Conservation (phyloP, 2,113 vertebrate species). For the Cochlearius cochlearius region DNA sequence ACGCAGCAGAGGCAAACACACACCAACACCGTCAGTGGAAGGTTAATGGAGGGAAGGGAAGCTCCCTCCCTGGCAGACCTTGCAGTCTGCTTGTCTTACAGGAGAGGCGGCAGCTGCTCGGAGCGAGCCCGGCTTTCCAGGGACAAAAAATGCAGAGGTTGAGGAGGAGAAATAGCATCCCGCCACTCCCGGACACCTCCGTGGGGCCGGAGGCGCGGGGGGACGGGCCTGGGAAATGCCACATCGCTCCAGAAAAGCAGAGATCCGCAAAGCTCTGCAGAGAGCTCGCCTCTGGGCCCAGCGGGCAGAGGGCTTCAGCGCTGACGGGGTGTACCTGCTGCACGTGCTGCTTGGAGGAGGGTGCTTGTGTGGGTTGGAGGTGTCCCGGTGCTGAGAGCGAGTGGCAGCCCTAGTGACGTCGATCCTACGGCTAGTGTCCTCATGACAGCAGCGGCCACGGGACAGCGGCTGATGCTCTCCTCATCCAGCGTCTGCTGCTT, state of each 20-base stretch:
- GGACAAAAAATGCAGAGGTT: neutral
- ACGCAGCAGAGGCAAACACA: neutral
- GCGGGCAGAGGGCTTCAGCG: neutral
- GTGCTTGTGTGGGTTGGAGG: neutral
- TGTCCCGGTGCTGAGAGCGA: neutral
- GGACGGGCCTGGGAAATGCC: neutral
- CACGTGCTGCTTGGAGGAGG: neutral
- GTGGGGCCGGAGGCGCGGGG: neutral
- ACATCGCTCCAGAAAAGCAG: neutral
- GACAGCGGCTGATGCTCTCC: neutral
- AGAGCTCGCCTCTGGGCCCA: neutral
- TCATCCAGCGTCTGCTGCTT: neutral
- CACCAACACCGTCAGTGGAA: neutral
- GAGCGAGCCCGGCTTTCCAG: neutral
- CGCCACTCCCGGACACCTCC: neutral
- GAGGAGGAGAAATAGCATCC: neutral
- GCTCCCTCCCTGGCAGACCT: neutral
- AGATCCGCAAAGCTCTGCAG: neutral
- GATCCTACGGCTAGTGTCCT: neutral
- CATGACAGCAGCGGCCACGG: neutral
- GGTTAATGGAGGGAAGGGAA: neutral
- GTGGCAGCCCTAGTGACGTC: neutral
- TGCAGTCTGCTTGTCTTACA: neutral
- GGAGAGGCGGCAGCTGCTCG: neutral
- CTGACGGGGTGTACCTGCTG: neutral